Base-by-base conservation (phyloP, 2,113 vertebrate genomes). In the Etheostoma cragini region DNA sequence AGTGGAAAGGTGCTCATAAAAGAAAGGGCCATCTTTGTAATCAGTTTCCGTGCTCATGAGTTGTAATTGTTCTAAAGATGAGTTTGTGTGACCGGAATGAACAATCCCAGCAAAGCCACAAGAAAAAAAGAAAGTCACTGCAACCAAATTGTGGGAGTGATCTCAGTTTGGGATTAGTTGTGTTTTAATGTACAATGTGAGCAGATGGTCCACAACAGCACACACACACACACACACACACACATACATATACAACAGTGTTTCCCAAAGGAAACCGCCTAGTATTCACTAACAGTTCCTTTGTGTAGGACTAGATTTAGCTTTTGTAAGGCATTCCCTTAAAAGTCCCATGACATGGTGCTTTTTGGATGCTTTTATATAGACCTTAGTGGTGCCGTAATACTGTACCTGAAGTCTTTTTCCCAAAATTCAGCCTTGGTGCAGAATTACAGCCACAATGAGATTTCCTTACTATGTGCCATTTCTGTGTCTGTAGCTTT, bases 181-280 rank as follows among this genome's bases (percentile, higher is more conserved):
- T 46, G 17, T 30, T 57, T 76, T 71, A 38, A 72, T 72, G 68
- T 71, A 71, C 35, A 78, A 52, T 65, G 54, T 57, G 26, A 72
- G 42, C 52, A 80, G 68, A 66, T 72, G 69, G 50, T 57, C 10
- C 35, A 17, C 30, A 63, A 21, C 8, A 22, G 22, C 21, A n/a
- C 8, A 1, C 10, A 62, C 46, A 69, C 30, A 78, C 8, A 52
- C 21, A n/a, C 8, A 1, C 10, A 62, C 46, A 62, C 33, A 38
- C 16, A 42, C 17, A 62, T 19, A 38, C 15, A 50, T 5, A 46
- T 15, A 46, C 45, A 21, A 26, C 35, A 62, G 16, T 14, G 6
- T 15, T 42, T 53, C 17, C 24, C 12, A 60, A 42, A 42, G 33
- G 54, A 70, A 54, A 63, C 30, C 2, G 24, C 52, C 46, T 52